Evolutionary conservation across 2,797 vertebrate genomes (phyloP).

Genomic region (Microhierax caerulescens): DNA sequence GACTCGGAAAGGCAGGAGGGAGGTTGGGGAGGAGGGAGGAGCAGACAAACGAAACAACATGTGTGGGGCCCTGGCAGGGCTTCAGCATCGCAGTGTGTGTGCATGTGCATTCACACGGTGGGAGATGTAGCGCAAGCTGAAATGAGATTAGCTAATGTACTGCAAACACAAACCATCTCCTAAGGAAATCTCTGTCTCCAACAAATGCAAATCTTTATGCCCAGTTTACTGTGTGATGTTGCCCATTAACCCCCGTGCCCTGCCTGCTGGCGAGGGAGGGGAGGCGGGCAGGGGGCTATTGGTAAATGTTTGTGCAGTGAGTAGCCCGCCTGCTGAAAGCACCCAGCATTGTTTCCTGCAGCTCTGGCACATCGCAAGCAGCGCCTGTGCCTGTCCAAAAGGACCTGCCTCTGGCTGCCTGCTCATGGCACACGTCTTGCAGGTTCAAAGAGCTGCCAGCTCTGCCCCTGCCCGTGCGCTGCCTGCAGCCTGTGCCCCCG

Average conservation of each 20-base stretch:
- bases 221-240: not conserved
- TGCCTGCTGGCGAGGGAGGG: not conserved
- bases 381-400: rapidly evolving
- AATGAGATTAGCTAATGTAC: not conserved
- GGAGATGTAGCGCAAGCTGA: not conserved
- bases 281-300: not conserved
- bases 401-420: not conserved
- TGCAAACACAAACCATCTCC: not conserved
- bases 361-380: rapidly evolving
- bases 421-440: rapidly evolving
- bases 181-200: not conserved
- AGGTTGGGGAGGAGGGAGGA: not conserved
- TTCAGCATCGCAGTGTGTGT: not conserved
- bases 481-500: not conserved
- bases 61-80: constrained; percentile 17
- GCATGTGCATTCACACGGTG: not conserved
- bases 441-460: not conserved
- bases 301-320: not conserved
- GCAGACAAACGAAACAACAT: not conserved
- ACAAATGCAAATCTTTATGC: not conserved
- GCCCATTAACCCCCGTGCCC: not conserved
- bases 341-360: rapidly evolving
- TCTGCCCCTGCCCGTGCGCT: rapidly evolving
- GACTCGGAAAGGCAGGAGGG: rapidly evolving
- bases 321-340: rapidly evolving